Evolutionary conservation across 2,888 invertebrate genomes (phyloP), one percentile per base, ranked within the genome.

Genomic region (Hyppa rectilinea): DNA sequence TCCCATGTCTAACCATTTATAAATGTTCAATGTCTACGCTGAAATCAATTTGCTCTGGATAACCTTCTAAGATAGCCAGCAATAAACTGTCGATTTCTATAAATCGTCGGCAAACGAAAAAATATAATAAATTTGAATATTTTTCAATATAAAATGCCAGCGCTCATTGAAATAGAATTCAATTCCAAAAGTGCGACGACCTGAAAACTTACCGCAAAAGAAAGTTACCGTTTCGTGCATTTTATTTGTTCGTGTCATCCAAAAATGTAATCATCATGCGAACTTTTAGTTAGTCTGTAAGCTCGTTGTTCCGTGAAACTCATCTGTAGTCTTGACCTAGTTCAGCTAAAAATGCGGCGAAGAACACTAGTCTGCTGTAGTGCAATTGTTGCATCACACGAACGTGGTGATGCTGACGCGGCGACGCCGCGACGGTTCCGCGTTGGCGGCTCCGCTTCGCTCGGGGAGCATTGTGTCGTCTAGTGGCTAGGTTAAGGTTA

Each of bases 261-360:
- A 56, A 73, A 58, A 74, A 70, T 62, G 47, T 43, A 43, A 50
- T 71, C 67, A 65, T 73, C 80, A 73, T 70, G 74, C 68, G 61
- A 80, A 77, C 75, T 78, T 80, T 74, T 58, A 63, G 70, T 74
- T 58, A 63, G 70, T 68, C 56, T 70, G 62, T 50, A 73, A 78
- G 75, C 76, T 82, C 56, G 70, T 76, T 76, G 74, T 63, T 72
- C 71, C 65, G 66, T 50, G 61, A 63, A 74, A 73, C 67, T 67
- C 45, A 5, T 65, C n/a, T n/a, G 36, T 36, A 20, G 75, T 78
- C 50, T 68, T 87, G 87, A 89, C 90, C 89, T 79, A 87, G 84
- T 87, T 87, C 70, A 20, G 78, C 83, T 85, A 81, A 86, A 87
- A 86, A 87, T 85, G 84, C 82, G 81, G 76, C 67, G 65, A 67